phyloP scores from a whole-genome alignment of 92 coral and sea anemone genomes.

The Siderastrea siderea region DNA sequence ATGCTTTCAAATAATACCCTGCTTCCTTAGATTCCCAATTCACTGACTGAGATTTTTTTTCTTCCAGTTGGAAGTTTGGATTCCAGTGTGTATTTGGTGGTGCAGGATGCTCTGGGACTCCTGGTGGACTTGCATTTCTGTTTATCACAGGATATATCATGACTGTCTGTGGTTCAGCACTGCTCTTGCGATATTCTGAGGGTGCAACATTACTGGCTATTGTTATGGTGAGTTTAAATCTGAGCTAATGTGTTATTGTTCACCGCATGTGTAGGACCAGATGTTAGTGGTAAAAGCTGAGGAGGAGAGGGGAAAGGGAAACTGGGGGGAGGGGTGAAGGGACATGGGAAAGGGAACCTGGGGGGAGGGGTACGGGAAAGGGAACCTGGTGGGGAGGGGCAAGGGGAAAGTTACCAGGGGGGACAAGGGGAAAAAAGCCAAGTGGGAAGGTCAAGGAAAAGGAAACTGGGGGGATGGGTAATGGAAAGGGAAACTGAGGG shows the following conservation, averaged over 20 bases:
- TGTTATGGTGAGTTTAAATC: slow-evolving; percentile 68
- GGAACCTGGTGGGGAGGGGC: not conserved
- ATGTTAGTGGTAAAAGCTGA: not conserved
- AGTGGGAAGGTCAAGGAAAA: too few species aligned
- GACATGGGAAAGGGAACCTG: not conserved
- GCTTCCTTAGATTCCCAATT: too few species aligned
- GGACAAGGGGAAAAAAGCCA: not conserved
- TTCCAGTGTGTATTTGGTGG: slow-evolving; percentile 87
- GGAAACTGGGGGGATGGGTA: not conserved
- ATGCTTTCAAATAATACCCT: too few species aligned
- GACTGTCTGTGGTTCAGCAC: slow-evolving; percentile 72
- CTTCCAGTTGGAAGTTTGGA: slow-evolving; percentile 91
- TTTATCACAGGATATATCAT: slow-evolving; percentile 79
- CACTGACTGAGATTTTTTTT: not conserved
- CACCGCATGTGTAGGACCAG: not conserved
- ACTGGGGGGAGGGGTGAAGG: not conserved
- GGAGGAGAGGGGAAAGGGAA: not conserved
- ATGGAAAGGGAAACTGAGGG: not conserved
- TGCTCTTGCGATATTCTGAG: slow-evolving; percentile 86
- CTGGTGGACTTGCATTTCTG: slow-evolving; percentile 74
- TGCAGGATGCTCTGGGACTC: slow-evolving; percentile 79
- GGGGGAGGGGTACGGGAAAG: not conserved
- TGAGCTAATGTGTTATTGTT: too few species aligned
- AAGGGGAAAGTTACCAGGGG: not conserved
- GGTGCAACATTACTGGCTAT: slow-evolving; percentile 91